Base-by-base conservation (phyloP, 1,140 invertebrate species). In the Drosophila bipectinata region DNA sequence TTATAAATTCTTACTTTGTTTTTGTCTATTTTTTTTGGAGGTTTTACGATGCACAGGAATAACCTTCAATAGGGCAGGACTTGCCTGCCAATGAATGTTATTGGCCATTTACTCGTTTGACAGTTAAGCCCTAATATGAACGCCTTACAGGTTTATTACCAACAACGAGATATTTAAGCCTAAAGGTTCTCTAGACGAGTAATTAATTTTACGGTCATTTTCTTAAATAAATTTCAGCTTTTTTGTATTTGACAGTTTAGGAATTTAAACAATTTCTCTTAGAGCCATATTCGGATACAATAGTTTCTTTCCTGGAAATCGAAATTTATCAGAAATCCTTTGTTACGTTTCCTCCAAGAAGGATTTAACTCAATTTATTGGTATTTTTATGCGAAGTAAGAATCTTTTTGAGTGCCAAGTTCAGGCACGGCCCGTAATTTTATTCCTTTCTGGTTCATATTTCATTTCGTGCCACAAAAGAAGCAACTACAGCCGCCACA, bases 391-490 rank as follows among this genome's bases (percentile, higher is more conserved):
- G 34, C 12, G 41, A 2, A 15, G 7, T 7, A 44, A 44, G 41
- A 8, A 8, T 7, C 41, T 18, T 18, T 18, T 44, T 14, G 41
- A 18, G n/a, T 44, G 41, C 7, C 41, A 44, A 44, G 5, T 44
- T 2, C 41, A 44, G 41, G 41, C 41, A 14, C 7, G 6, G 14
- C 41, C 15, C 15, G 41, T 44, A 15, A 44, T 44, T 44, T 44
- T 18, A 18, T 44, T 44, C 14, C 41, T 15, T 44, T 18, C 44
- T 21, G 44, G 1, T 47, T 47, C 30, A 53, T 53, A 53, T 34
- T 21, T 53, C 30, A 37, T 53, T 53, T 53, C 6, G n/a, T 18
- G 30, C 8, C 30, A 53, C 15, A 53, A 53, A 53, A 24, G 24
- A 53, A 53, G n/a, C 34, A 37, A 37, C 41, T 44, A 15, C 41